Conservation (phyloP, 2,113 vertebrate species). For the Oryzias curvinotus region DNA sequence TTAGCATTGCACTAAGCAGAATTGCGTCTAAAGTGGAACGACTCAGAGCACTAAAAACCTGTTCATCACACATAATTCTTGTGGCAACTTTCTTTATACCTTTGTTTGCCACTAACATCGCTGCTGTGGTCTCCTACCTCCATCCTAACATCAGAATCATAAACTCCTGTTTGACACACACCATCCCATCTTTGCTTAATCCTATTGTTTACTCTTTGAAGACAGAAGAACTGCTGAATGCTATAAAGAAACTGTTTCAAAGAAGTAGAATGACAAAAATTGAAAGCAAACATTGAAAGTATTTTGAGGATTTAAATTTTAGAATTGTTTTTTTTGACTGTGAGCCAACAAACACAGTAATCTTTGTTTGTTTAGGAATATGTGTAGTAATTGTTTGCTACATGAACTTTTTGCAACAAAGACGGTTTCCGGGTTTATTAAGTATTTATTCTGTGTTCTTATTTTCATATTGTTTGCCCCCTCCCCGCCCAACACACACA, state of each 20-base stretch:
- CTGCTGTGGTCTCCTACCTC: neutral
- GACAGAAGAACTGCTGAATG: slow-evolving; percentile 60
- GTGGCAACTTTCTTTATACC: slow-evolving; percentile 46
- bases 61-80: slow-evolving; percentile 64
- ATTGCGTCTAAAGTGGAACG: slow-evolving; percentile 40
- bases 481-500: no score
- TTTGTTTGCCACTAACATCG: neutral
- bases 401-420: no score
- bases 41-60: slow-evolving; percentile 64
- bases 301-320: no score
- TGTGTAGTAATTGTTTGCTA: no score
- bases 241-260: slow-evolving; percentile 37
- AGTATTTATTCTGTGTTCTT: no score
- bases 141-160: slow-evolving; percentile 58
- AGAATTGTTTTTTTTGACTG: no score
- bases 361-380: no score
- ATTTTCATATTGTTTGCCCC: no score
- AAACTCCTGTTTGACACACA: slow-evolving; percentile 51
- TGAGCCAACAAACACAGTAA: no score
- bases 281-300: no score
- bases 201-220: slow-evolving; percentile 66
- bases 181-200: slow-evolving; percentile 58
- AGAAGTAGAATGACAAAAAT: slow-evolving; percentile 1
- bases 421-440: no score
- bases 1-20: slow-evolving; percentile 23